Conservation (phyloP, 1,140 invertebrate genomes). For the Drosophila truncata region DNA sequence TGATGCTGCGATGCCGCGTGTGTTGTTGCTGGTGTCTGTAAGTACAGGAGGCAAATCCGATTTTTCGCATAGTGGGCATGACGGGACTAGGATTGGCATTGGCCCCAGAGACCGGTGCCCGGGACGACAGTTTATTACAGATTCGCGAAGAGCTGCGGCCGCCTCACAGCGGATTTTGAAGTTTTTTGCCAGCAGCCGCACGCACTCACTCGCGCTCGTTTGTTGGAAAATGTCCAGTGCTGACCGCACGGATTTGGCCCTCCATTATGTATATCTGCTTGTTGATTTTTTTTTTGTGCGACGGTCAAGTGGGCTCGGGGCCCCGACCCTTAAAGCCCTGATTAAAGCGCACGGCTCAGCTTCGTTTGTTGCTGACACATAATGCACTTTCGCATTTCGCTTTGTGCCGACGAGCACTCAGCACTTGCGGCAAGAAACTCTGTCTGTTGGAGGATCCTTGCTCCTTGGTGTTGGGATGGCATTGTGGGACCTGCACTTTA, state of each 20-base stretch:
- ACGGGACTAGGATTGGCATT: constrained; percentile 17
- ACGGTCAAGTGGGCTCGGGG: background rate
- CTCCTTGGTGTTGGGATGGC: constrained; percentile 16
- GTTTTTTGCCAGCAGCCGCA: constrained; percentile 40
- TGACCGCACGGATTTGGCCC: constrained; percentile 27
- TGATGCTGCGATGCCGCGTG: background rate
- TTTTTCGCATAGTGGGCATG: constrained; percentile 52
- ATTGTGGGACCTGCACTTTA: constrained; percentile 77
- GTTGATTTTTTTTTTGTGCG: background rate
- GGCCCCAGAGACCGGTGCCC: background rate
- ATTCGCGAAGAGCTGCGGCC: constrained; percentile 48
- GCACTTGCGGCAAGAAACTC: constrained; percentile 60
- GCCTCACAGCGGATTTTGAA: constrained; percentile 44
- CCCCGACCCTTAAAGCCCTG: constrained; percentile 49
- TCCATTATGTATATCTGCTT: constrained; percentile 22
- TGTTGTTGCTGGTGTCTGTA: constrained; percentile 35
- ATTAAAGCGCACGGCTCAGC: constrained; percentile 48
- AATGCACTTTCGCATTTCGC: constrained; percentile 25
- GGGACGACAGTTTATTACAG: constrained; percentile 44
- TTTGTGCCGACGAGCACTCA: constrained; percentile 39
- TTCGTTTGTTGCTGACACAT: background rate
- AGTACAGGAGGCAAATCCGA: constrained; percentile 70
- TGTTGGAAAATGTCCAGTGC: constrained; percentile 9
- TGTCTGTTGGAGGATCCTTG: background rate
- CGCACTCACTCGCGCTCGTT: constrained; percentile 13